Percentiles rank a stretch among this genome's conserved stretches.
phyloP scores from a whole-genome alignment of 2,113 vertebrate genomes.

The Oceanodroma tethys region DNA sequence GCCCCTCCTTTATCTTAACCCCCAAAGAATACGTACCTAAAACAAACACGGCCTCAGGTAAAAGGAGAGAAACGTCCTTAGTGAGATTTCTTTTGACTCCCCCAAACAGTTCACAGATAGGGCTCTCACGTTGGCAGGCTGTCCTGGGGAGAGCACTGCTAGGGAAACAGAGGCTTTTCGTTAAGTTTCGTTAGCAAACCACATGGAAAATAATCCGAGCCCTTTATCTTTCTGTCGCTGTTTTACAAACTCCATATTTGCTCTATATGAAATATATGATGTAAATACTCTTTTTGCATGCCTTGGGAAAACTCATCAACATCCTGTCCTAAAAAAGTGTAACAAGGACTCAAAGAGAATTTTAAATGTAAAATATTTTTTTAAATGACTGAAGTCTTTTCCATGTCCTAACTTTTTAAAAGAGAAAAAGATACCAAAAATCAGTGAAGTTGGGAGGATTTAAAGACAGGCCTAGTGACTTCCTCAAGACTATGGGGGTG shows the following conservation, averaged over 20 bases:
- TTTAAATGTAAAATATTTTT: not conserved
- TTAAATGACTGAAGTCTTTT: not conserved
- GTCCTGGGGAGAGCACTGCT: not conserved
- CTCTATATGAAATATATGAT: not conserved
- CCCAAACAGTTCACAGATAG: not conserved
- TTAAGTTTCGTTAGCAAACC: not conserved
- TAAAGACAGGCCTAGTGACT: not conserved
- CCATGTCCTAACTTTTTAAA: not conserved
- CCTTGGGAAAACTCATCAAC: not conserved
- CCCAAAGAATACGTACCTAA: not conserved
- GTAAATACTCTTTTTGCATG: not conserved
- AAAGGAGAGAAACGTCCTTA: not conserved
- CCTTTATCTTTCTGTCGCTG: not conserved
- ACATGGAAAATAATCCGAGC: accelerated
- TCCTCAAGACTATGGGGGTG: not conserved
- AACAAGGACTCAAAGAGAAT: not conserved
- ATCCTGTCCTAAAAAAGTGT: not conserved
- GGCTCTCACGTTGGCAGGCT: not conserved
- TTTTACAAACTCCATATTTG: not conserved
- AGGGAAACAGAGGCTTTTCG: not conserved
- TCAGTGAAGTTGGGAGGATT: not conserved
- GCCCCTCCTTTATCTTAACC: conserved; percentile 10
- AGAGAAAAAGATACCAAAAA: not conserved
- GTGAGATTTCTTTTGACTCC: not conserved
- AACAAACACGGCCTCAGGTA: conserved; percentile 37